Percentiles rank a stretch among this genome's conserved stretches.
Evolutionary conservation across 2,113 vertebrate genomes (phyloP).

Genomic region (Montifringilla adamsi): DNA sequence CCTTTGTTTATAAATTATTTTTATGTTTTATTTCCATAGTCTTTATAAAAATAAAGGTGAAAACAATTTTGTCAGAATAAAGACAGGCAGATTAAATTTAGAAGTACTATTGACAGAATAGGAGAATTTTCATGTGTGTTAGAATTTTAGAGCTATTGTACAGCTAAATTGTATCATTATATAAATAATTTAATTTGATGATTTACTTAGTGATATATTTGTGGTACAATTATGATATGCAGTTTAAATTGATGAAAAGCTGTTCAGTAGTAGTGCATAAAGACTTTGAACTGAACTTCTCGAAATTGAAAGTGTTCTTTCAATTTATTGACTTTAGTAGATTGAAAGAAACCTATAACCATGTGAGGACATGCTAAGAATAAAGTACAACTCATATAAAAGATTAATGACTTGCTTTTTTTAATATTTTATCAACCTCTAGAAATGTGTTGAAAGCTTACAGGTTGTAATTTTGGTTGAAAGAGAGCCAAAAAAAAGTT

Average conservation of each 20-base stretch:
- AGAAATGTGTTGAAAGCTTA: background rate
- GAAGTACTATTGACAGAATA: background rate
- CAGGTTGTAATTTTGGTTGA: background rate
- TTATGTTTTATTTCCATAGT: background rate
- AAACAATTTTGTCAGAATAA: background rate
- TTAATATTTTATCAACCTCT: background rate
- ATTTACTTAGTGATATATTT: background rate
- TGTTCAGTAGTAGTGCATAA: background rate
- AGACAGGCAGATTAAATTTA: background rate
- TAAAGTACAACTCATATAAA: background rate
- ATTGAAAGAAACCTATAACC: background rate
- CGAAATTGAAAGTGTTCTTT: background rate
- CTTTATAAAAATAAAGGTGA: background rate
- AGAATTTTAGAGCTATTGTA: background rate
- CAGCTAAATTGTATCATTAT: background rate
- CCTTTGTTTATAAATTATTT: background rate
- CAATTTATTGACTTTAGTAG: background rate
- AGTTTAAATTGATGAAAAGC: background rate
- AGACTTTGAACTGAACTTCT: background rate
- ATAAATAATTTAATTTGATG: background rate
- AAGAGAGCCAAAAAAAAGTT: background rate
- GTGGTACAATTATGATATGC: background rate
- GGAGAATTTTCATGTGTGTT: background rate
- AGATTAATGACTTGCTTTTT: conserved; percentile 16
- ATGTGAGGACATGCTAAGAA: background rate